Evolutionary conservation across 2,888 invertebrate species (phyloP).

Genomic region (Trissolcus brochymenae): DNA sequence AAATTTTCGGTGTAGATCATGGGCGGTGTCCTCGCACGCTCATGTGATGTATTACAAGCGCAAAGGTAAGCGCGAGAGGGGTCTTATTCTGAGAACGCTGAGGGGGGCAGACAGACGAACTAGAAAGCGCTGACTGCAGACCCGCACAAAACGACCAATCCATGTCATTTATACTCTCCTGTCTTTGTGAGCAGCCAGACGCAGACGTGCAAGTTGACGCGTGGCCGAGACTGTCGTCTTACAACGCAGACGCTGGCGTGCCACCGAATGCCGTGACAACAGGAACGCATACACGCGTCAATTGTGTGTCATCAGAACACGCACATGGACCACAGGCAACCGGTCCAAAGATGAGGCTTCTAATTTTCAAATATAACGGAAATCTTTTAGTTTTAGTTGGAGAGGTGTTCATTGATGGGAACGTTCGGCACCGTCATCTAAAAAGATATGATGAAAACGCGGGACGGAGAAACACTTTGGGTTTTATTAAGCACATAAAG

Average conservation of each 20-base stretch:
- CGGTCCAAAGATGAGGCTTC: not conserved
- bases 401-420: slow-evolving; percentile 20
- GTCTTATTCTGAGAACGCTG: slow-evolving; percentile 1
- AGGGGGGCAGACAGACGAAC: slow-evolving; percentile 16
- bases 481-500: slow-evolving; percentile 1
- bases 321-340: slow-evolving; percentile 6
- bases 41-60: not conserved
- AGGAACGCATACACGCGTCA: slow-evolving; percentile 62
- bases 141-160: too few species aligned
- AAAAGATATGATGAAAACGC: too few species aligned
- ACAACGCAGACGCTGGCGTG: slow-evolving; percentile 54
- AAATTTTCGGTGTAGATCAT: slow-evolving; percentile 42
- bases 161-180: slow-evolving; percentile 63
- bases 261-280: slow-evolving; percentile 58
- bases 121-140: slow-evolving; percentile 6
- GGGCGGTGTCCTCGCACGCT: slow-evolving; percentile 60
- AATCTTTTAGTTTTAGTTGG: not conserved
- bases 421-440: not conserved
- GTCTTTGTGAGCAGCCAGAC: slow-evolving; percentile 71
- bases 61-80: slow-evolving; percentile 9
- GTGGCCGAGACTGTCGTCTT: slow-evolving; percentile 51
- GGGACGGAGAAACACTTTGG: too few species aligned
- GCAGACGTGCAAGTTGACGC: slow-evolving; percentile 76
- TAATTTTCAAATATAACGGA: not conserved
- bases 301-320: slow-evolving; percentile 5